These are phyloP conservation scores for Steromphala cineraria DNA, from an alignment of 2,888 invertebrate species.

Conservation along the genomic window DNA sequence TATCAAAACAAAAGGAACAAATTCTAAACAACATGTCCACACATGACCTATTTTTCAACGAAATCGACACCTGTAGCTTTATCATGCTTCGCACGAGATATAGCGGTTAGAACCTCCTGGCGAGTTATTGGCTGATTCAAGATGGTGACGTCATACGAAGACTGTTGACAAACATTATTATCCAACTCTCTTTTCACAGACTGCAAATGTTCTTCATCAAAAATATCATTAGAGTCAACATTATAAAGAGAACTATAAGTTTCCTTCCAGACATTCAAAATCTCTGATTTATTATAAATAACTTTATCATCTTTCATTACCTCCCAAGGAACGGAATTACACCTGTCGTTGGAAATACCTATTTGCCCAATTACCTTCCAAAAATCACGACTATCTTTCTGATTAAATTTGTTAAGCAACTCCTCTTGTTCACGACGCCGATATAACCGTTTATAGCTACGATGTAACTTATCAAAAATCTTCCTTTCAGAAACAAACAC, in stretches of 20 bases:
- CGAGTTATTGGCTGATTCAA: neutral
- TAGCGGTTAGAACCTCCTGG: neutral
- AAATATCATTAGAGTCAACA: too few relatives aligned
- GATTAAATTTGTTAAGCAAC: neutral
- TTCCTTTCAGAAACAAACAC: neutral
- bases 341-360: slow-evolving; percentile 12
- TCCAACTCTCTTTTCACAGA: too few relatives aligned
- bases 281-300: neutral
- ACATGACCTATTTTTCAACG: slow-evolving; percentile 17
- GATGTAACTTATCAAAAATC: slow-evolving; percentile 15
- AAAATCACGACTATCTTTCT: neutral
- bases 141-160: too few relatives aligned
- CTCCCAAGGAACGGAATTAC: slow-evolving; percentile 11
- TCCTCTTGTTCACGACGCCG: neutral
- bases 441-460: slow-evolving; percentile 10
- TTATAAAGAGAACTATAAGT: too few relatives aligned
- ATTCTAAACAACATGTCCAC: neutral
- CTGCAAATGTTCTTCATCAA: too few relatives aligned
- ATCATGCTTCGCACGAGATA: neutral
- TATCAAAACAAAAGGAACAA: slow-evolving; percentile 13
- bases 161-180: too few relatives aligned
- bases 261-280: slow-evolving; percentile 7
- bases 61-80: neutral
- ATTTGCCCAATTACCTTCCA: slow-evolving; percentile 24
- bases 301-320: slow-evolving; percentile 3